A percentile compares a stretch with the other conserved stretches of the same genome.
These are phyloP conservation scores for Pachyseris speciosa DNA, from an alignment of 64 coral and sea anemone genomes.

Conservation along the genomic window DNA sequence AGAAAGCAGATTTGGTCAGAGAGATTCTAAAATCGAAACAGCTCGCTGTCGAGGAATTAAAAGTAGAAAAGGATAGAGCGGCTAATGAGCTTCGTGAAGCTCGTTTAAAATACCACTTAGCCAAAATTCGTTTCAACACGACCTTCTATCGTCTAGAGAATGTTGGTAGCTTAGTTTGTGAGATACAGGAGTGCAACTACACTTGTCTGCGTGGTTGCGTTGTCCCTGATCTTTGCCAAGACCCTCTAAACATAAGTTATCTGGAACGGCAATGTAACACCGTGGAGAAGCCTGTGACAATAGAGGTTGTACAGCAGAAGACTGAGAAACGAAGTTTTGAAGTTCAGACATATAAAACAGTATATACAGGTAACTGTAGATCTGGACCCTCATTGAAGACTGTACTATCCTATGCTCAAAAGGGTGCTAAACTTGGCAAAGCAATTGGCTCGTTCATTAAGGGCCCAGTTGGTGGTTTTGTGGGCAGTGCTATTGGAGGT, in stretches of 20 bases:
- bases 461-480: too few species aligned
- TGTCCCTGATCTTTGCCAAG: not conserved
- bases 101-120: not conserved
- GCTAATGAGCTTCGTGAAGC: not conserved
- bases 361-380: too few species aligned
- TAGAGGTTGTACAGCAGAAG: not conserved
- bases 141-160: not conserved
- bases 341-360: not conserved
- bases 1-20: not conserved
- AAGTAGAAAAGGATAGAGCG: not conserved
- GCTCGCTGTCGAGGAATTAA: not conserved
- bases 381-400: too few species aligned
- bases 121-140: not conserved
- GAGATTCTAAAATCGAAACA: not conserved
- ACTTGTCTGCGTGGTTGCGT: conserved; percentile 9
- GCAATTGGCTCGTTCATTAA: too few species aligned
- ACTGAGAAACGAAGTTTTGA: not conserved
- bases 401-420: too few species aligned
- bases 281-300: not conserved
- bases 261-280: not conserved
- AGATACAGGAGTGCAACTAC: conserved; percentile 22
- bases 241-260: not conserved
- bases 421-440: too few species aligned
- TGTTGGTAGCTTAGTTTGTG: not conserved
- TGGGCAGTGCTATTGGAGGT: too few species aligned